phyloP scores from a whole-genome alignment of 2,113 vertebrate genomes.

The Galbula dea region DNA sequence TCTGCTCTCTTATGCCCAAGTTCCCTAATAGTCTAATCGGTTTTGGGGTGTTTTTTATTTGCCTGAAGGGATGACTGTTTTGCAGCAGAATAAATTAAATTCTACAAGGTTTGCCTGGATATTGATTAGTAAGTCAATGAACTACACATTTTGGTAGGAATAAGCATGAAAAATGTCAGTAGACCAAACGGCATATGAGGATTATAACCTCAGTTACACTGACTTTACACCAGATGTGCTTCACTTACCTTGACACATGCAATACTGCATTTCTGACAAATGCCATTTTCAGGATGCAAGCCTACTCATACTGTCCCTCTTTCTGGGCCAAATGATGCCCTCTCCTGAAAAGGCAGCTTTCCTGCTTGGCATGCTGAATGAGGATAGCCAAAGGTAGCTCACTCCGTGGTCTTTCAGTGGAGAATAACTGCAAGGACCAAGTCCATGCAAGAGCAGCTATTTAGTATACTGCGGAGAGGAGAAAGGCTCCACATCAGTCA shows the following conservation, averaged over 20 bases:
- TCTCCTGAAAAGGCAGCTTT: background rate
- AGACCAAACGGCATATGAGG: background rate
- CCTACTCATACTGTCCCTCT: fast-evolving
- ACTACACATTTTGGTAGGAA: background rate
- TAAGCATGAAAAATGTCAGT: background rate
- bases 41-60: background rate
- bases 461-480: background rate
- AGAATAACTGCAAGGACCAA: background rate
- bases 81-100: background rate
- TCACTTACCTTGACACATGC: background rate
- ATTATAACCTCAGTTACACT: background rate
- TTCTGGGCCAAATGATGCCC: background rate
- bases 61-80: background rate
- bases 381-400: background rate
- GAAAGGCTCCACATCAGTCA: background rate
- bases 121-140: background rate
- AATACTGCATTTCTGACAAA: background rate
- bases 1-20: background rate
- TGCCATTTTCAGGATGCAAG: background rate
- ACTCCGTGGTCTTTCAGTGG: fast-evolving
- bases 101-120: background rate
- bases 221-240: background rate
- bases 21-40: background rate
- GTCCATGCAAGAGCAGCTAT: background rate
- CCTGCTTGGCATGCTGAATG: background rate